Percentiles rank a stretch among this genome's conserved stretches.
phyloP scores from a whole-genome alignment of 2,797 vertebrate genomes.

The Enoplosus armatus region DNA sequence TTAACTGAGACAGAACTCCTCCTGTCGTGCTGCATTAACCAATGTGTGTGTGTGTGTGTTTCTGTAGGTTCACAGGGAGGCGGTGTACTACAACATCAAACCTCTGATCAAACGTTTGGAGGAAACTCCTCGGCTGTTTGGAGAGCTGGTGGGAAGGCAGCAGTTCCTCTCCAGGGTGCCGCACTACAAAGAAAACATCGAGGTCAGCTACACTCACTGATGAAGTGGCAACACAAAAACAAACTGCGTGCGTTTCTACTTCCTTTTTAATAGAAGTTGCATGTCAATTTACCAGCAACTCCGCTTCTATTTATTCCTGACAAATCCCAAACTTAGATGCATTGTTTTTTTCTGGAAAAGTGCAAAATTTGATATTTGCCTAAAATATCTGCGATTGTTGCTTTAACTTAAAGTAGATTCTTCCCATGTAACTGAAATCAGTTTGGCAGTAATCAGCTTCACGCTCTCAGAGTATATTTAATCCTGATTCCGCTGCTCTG shows the following conservation, averaged over 20 bases:
- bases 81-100: conserved; percentile 89
- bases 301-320: not conserved
- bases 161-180: conserved; percentile 92
- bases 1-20: not conserved
- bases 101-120: conserved; percentile 90
- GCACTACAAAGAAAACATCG: conserved; percentile 92
- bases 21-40: too few relatives aligned
- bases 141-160: conserved; percentile 90
- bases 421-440: not conserved
- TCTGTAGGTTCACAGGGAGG: conserved; percentile 89
- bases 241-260: not conserved
- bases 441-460: not conserved
- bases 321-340: not conserved
- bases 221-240: not conserved
- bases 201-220: conserved; percentile 64
- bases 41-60: conserved; percentile 7
- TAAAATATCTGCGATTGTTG: not conserved
- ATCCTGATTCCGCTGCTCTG: not conserved
- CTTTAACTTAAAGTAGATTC: too few relatives aligned
- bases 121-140: conserved; percentile 90
- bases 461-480: not conserved
- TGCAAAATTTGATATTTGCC: not conserved
- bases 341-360: not conserved
- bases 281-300: too few relatives aligned
- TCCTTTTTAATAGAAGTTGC: too few relatives aligned